phyloP scores from a whole-genome alignment of 2,888 invertebrate genomes.

The Andrena trimmerana region DNA sequence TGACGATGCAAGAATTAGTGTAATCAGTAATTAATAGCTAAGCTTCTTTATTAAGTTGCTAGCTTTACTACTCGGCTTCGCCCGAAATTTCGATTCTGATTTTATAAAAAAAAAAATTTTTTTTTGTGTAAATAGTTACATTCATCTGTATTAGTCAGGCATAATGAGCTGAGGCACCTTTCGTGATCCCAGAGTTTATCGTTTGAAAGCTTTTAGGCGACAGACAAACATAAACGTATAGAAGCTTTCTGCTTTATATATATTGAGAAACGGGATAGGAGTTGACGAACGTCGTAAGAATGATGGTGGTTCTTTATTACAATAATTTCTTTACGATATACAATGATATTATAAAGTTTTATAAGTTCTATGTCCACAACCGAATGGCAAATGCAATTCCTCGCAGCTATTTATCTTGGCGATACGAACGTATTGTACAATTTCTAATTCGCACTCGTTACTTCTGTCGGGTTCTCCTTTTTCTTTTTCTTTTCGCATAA shows the following conservation, averaged over 20 bases:
- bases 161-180: too few species aligned
- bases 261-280: background rate
- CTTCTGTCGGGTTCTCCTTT: conserved; percentile 30
- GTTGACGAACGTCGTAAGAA: conserved; percentile 31
- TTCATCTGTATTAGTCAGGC: too few species aligned
- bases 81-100: too few species aligned
- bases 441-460: conserved; percentile 55
- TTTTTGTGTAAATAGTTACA: too few species aligned
- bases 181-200: too few species aligned
- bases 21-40: too few species aligned
- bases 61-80: too few species aligned
- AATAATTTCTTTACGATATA: conserved; percentile 82
- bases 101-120: too few species aligned
- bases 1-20: too few species aligned
- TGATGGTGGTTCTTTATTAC: conserved; percentile 80
- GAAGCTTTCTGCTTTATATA: background rate
- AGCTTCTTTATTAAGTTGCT: too few species aligned
- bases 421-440: conserved; percentile 74
- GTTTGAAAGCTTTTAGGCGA: too few species aligned
- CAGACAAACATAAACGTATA: too few species aligned
- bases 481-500: conserved; percentile 45
- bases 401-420: conserved; percentile 63
- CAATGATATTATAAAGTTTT: conserved; percentile 82
- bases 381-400: conserved; percentile 79
- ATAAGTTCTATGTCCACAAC: conserved; percentile 83